Evolutionary conservation across 2,113 vertebrate species (phyloP).

Genomic region (Ammodytes dubius): DNA sequence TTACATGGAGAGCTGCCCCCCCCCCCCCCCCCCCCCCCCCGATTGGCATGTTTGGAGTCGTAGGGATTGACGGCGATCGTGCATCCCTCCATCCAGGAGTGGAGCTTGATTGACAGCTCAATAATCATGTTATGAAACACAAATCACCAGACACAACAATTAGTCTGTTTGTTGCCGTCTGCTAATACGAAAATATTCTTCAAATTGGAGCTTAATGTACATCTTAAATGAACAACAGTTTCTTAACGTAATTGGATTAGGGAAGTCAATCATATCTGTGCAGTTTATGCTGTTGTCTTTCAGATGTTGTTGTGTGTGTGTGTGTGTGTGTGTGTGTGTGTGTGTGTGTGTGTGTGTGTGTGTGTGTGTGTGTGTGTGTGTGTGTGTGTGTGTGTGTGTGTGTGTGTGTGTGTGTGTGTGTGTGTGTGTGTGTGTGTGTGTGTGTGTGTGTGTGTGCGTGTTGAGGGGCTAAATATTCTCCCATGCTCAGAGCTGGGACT

Average conservation of each 20-base stretch:
- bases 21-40: not conserved
- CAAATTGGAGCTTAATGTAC: slow-evolving; percentile 77
- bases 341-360: too few species aligned
- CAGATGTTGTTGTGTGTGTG: slow-evolving; percentile 4
- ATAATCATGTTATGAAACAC: slow-evolving; percentile 60
- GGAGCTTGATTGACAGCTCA: slow-evolving; percentile 55
- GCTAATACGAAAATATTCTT: slow-evolving; percentile 74
- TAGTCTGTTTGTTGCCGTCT: slow-evolving; percentile 67
- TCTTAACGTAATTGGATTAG: slow-evolving; percentile 81
- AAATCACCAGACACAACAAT: slow-evolving; percentile 74
- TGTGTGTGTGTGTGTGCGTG: not conserved
- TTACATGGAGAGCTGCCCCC: slow-evolving; percentile 20
- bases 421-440: too few species aligned
- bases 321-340: too few species aligned
- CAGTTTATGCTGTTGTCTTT: slow-evolving; percentile 58
- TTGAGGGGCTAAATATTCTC: slow-evolving; percentile 44
- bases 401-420: not conserved
- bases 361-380: not conserved
- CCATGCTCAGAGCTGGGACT: slow-evolving; percentile 40
- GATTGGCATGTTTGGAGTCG: slow-evolving; percentile 28
- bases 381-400: not conserved
- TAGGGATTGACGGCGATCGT: slow-evolving; percentile 26
- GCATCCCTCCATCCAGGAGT: slow-evolving; percentile 37
- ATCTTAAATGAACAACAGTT: slow-evolving; percentile 75
- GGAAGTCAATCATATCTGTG: slow-evolving; percentile 65